phyloP scores from a whole-genome alignment of 2,888 invertebrate genomes.

The Oscheius myriophilus region DNA sequence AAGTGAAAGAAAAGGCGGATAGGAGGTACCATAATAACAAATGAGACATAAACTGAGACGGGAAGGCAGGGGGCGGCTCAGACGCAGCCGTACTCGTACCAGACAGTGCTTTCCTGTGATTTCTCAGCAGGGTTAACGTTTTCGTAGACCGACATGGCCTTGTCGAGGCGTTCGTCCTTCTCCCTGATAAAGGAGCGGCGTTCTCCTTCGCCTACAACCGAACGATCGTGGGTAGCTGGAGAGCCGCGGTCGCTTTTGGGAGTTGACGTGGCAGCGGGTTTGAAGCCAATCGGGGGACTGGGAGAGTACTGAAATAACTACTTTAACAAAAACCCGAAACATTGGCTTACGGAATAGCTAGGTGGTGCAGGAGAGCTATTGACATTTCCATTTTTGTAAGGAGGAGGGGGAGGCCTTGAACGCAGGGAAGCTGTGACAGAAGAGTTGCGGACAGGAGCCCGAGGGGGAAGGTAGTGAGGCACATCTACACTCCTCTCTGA shows the following conservation, averaged over 20 bases:
- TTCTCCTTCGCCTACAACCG: conserved; percentile 54
- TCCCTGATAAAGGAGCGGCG: conserved; percentile 41
- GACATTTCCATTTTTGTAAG: conserved; percentile 18
- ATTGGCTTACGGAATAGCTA: conserved; percentile 9
- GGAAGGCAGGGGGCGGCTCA: conserved; percentile 31
- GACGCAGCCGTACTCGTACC: conserved; percentile 61
- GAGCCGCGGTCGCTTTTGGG: conserved; percentile 30
- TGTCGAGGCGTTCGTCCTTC: conserved; percentile 54
- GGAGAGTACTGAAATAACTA: background rate
- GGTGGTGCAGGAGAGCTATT: conserved; percentile 29
- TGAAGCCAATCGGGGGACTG: conserved; percentile 18
- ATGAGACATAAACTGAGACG: background rate
- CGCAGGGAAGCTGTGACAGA: conserved; percentile 46
- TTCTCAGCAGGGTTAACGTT: conserved; percentile 39
- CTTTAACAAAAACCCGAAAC: background rate
- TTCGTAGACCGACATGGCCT: conserved; percentile 57
- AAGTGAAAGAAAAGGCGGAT: conserved; percentile 19
- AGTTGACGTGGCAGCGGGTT: conserved; percentile 29
- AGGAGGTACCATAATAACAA: background rate
- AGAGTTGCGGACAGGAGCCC: conserved; percentile 49
- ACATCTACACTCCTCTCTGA: conserved; percentile 27
- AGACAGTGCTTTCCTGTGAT: conserved; percentile 52
- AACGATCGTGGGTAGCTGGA: conserved; percentile 26
- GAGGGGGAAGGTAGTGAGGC: conserved; percentile 45
- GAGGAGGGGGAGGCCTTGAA: conserved; percentile 48